Evolutionary conservation across 2,113 vertebrate species (phyloP), one percentile per base, ranked within the genome.

Genomic region (Coregonus clupeaformis): DNA sequence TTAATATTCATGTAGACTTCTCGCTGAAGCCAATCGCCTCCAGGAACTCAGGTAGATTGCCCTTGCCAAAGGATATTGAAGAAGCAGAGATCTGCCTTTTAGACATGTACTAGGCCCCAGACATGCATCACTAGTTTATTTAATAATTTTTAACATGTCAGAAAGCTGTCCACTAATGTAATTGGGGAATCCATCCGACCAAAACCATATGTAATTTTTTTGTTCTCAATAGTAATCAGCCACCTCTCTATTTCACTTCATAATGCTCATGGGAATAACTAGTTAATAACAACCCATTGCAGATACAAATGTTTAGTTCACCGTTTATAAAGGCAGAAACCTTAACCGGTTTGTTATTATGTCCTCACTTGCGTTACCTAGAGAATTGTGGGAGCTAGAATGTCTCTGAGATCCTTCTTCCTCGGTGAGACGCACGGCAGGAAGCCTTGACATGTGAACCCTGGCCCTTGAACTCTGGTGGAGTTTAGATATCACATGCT

Each of bases 401-500:
- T 57, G 36, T 74, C 75, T 78, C 59, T 75, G 52, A 68, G 24
- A 36, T 36, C 2, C 60, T 25, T n/a, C 45, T 70, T 83, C 76
- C 49, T 66, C 67, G 27, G 76, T 27, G 69, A 1, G 70, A 67
- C 80, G 79, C 77, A 49, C 82, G 76, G 65, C 80, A 62, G 84
- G 82, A 74, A 80, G n/a, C 73, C 77, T 86, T 85, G 70, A 73
- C 79, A 85, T 5, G 66, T 80, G 63, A 81, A 64, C 74, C 59
- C 25, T 25, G 24, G 82, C 86, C 78, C 78, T 72, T 87, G 49
- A 52, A 80, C 74, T 66, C 72, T 85, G 84, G 11, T 75, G 25
- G 0, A 52, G 68, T 84, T 79, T 80, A 85, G 67, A 78, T 64
- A 45, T 84, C 36, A 66, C 25, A 60, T 71, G 32, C 59, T 70